Percentiles rank a stretch among this genome's conserved stretches.
phyloP scores from a whole-genome alignment of 2,888 invertebrate species.

The Tryphoninae sp. region DNA sequence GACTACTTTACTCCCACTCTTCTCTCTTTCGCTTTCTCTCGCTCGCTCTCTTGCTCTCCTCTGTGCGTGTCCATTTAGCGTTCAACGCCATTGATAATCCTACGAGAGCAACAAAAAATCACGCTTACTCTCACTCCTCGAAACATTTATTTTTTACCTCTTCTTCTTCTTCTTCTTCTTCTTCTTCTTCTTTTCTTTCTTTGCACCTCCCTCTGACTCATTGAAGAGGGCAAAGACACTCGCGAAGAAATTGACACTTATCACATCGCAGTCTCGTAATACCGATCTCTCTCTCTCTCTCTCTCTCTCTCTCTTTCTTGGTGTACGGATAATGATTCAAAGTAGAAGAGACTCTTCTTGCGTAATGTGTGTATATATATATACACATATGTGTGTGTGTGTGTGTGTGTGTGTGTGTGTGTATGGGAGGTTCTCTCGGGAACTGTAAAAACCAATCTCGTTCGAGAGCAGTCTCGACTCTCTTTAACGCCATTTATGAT shows the following conservation, averaged over 20 bases:
- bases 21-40: too few species aligned
- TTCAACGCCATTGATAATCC: slow-evolving; percentile 43
- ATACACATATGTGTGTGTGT: too few species aligned
- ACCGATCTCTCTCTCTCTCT: slow-evolving; percentile 36
- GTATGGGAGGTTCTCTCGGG: neutral
- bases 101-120: slow-evolving; percentile 11
- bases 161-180: slow-evolving; percentile 31
- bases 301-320: neutral
- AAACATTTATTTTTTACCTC: slow-evolving; percentile 35
- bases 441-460: slow-evolving; percentile 39
- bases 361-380: slow-evolving; percentile 34
- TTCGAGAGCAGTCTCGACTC: slow-evolving; percentile 4
- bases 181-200: neutral
- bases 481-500: slow-evolving; percentile 29
- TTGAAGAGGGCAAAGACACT: slow-evolving; percentile 45
- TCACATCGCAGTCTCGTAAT: slow-evolving; percentile 46
- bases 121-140: slow-evolving; percentile 9
- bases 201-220: slow-evolving; percentile 8
- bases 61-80: slow-evolving; percentile 16
- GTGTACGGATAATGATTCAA: slow-evolving; percentile 46
- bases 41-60: neutral
- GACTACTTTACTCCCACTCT: slow-evolving; percentile 25
- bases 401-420: neutral
- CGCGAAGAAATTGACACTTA: slow-evolving; percentile 46
- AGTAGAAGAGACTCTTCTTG: slow-evolving; percentile 40